Evolutionary conservation across 2,113 vertebrate genomes (phyloP).

Genomic region (Dascyllus trimaculatus): DNA sequence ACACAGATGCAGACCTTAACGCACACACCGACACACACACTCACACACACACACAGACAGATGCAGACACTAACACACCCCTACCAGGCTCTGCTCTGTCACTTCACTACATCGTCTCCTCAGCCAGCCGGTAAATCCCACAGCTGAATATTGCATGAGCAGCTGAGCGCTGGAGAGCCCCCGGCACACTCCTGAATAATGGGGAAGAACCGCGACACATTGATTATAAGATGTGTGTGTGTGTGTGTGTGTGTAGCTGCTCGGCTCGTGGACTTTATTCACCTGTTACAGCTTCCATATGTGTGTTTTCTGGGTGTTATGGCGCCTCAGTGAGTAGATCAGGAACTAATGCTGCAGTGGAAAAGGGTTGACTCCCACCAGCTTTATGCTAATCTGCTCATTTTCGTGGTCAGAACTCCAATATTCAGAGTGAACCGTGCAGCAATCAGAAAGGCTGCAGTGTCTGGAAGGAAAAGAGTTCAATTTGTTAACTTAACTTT

Average conservation of each 20-base stretch:
- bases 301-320: conserved; percentile 17
- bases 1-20: no score
- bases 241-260: conserved; percentile 7
- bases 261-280: conserved; percentile 5
- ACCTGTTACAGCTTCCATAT: conserved; percentile 1
- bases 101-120: conserved; percentile 49
- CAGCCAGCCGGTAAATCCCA: conserved; percentile 68
- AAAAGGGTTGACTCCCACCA: neutral
- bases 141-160: conserved; percentile 82
- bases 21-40: conserved; percentile 13
- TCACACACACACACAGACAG: conserved; percentile 14
- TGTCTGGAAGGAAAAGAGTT: neutral
- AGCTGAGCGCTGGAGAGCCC: conserved; percentile 63
- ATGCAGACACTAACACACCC: neutral
- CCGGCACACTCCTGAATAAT: conserved; percentile 66
- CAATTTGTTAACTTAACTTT: neutral
- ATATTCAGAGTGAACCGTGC: neutral
- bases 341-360: neutral
- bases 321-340: neutral
- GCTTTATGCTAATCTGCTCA: conserved; percentile 7
- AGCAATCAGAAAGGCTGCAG: neutral
- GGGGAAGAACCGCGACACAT: conserved; percentile 51
- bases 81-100: conserved; percentile 48
- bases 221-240: conserved; percentile 44
- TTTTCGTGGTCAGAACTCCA: neutral